These are phyloP conservation scores for Neuroterus valhalla DNA, from an alignment of 1,140 invertebrate species.

Conservation along the genomic window DNA sequence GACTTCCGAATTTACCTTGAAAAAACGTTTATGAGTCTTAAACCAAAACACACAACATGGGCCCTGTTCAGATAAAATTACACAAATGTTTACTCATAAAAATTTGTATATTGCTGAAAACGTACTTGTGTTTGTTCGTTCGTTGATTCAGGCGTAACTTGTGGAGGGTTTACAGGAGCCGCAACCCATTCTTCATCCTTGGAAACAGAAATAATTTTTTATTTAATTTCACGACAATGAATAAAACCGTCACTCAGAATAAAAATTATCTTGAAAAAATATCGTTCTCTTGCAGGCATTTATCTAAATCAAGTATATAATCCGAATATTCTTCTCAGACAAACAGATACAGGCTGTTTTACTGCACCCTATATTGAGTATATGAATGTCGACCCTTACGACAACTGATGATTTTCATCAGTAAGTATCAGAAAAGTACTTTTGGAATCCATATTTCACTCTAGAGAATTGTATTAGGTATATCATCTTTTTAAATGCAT, in stretches of 20 bases:
- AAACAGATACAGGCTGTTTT: too few relatives aligned
- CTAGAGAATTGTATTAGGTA: too few relatives aligned
- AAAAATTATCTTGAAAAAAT: neutral
- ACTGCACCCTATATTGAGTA: too few relatives aligned
- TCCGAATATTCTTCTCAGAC: too few relatives aligned
- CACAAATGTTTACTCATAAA: conserved; percentile 39
- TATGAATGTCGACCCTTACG: too few relatives aligned
- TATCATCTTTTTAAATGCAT: too few relatives aligned
- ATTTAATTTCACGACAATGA: conserved; percentile 17
- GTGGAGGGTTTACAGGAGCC: conserved; percentile 33
- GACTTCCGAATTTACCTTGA: too few relatives aligned
- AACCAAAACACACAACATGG: neutral
- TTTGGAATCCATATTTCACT: too few relatives aligned
- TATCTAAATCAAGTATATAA: neutral
- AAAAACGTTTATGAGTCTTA: neutral
- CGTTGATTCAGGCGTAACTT: conserved; percentile 11
- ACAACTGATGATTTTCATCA: too few relatives aligned
- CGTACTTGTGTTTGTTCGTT: neutral
- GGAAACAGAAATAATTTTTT: conserved; percentile 30
- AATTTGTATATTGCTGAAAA: conserved; percentile 16
- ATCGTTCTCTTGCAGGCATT: neutral
- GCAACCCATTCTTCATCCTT: conserved; percentile 67
- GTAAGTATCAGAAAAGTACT: too few relatives aligned
- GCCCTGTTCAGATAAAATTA: conserved; percentile 26
- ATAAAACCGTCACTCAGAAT: conserved; percentile 10